These are phyloP conservation scores for Hippocampus comes DNA, from an alignment of 2,113 vertebrate species.

Conservation along the genomic window DNA sequence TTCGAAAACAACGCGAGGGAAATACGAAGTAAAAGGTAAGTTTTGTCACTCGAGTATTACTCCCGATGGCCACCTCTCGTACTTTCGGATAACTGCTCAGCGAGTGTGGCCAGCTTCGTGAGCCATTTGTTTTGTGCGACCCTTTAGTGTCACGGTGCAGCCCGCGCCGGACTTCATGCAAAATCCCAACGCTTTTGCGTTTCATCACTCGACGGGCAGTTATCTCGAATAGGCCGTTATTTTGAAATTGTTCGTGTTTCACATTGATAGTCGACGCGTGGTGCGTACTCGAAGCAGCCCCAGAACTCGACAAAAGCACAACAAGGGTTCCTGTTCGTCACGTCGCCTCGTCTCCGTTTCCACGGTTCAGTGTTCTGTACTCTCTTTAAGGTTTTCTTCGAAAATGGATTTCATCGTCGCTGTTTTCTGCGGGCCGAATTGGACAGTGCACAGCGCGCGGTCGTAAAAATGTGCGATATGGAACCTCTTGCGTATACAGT, in stretches of 20 bases:
- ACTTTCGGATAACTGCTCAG: not conserved
- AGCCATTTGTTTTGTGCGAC: not conserved
- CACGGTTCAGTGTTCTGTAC: not conserved
- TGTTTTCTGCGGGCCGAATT: constrained; percentile 1
- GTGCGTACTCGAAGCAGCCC: not conserved
- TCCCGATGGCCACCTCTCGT: fast-evolving
- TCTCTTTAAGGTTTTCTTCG: not conserved
- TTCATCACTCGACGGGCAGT: not conserved
- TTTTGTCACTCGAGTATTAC: not conserved
- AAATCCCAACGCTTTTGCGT: not conserved
- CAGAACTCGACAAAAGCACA: not conserved
- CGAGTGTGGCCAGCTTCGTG: not conserved
- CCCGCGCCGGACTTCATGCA: not conserved
- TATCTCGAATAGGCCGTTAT: not conserved
- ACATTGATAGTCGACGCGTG: not conserved
- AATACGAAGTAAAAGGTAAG: constrained; percentile 32
- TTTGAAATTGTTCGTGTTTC: not conserved
- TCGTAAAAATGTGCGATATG: not conserved
- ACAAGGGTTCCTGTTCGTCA: not conserved
- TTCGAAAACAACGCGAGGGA: constrained; percentile 59
- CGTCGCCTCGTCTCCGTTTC: not conserved
- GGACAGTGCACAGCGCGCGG: fast-evolving
- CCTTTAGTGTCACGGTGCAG: not conserved
- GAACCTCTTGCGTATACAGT: not conserved
- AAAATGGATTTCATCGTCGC: not conserved